phyloP scores from a whole-genome alignment of 2,888 invertebrate genomes.

The Drosophila algonquin region DNA sequence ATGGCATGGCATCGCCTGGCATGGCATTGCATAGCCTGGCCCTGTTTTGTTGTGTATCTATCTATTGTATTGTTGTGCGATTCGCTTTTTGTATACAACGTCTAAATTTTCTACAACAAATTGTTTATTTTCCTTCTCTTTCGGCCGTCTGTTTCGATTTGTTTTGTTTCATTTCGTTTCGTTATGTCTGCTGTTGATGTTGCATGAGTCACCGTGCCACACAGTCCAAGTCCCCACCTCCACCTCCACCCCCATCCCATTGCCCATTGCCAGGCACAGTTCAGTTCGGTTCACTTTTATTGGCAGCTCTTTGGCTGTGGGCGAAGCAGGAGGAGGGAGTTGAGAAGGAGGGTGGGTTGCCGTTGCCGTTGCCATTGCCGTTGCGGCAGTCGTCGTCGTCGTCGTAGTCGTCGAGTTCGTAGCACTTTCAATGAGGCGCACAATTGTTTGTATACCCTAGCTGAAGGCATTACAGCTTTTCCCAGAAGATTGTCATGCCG shows the following conservation, averaged over 20 bases:
- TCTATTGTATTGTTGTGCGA: conserved; percentile 32
- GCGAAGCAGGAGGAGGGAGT: conserved; percentile 41
- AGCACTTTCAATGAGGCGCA: conserved; percentile 76
- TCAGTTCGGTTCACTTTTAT: conserved; percentile 72
- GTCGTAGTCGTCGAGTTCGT: conserved; percentile 64
- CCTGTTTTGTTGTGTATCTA: conserved; percentile 44
- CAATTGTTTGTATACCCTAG: conserved; percentile 55
- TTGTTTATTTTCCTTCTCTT: conserved; percentile 55
- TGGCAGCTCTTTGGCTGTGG: conserved; percentile 64
- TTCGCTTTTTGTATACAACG: conserved; percentile 60
- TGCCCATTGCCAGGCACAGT: conserved; percentile 51
- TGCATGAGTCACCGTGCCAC: conserved; percentile 72
- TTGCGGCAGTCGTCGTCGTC: conserved; percentile 47
- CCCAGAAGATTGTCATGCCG: not conserved
- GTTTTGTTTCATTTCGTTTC: conserved; percentile 68
- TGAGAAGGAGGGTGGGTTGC: conserved; percentile 21
- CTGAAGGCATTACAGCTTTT: not conserved
- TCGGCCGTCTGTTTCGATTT: conserved; percentile 20
- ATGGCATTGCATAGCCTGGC: conserved; percentile 41
- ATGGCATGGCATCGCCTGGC: conserved; percentile 9
- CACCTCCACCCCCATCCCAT: no score
- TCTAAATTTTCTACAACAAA: conserved; percentile 78
- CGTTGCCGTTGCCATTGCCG: conserved; percentile 37
- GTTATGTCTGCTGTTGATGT: conserved; percentile 60
- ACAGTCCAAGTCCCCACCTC: conserved; percentile 9